Percentiles rank a stretch among this genome's conserved stretches.
Evolutionary conservation across 1,140 invertebrate species (phyloP).

Genomic region (Dinothrombium tinctorium): DNA sequence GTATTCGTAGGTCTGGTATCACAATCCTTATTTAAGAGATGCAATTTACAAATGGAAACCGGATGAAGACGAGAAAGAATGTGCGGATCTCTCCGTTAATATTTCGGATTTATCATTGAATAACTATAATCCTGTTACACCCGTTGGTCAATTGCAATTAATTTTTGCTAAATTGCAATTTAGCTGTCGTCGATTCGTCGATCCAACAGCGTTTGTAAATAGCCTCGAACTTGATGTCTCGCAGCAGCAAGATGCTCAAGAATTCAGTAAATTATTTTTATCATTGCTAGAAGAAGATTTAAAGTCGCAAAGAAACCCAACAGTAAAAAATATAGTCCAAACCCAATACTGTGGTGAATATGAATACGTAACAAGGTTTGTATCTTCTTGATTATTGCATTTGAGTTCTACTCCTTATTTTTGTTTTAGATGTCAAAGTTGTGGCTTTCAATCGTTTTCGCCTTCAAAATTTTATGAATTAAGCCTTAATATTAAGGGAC

Average conservation of each 20-base stretch:
- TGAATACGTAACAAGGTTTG: constrained; percentile 35
- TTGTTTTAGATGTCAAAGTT: constrained; percentile 30
- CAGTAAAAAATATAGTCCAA: constrained; percentile 29
- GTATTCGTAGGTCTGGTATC: constrained; percentile 38
- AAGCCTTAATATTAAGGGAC: constrained; percentile 33
- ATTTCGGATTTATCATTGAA: background rate
- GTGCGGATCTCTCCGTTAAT: background rate
- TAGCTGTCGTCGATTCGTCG: constrained; percentile 31
- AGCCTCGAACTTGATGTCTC: constrained; percentile 36
- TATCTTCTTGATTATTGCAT: constrained; percentile 8
- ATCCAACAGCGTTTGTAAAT: constrained; percentile 35
- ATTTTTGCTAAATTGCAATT: constrained; percentile 40
- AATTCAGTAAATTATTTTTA: constrained; percentile 42
- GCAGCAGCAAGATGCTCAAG: constrained; percentile 39
- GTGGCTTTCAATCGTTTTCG: constrained; percentile 30
- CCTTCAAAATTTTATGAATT: constrained; percentile 39
- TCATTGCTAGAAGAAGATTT: constrained; percentile 32
- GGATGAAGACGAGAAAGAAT: constrained; percentile 21
- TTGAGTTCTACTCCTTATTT: constrained; percentile 13
- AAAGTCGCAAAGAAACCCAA: constrained; percentile 21
- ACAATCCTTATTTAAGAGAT: constrained; percentile 35
- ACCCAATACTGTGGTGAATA: constrained; percentile 37
- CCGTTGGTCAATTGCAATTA: constrained; percentile 36
- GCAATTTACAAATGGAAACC: constrained; percentile 38
- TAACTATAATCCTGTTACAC: constrained; percentile 16